Evolutionary conservation across 2,888 invertebrate genomes (phyloP), one percentile per base, ranked within the genome.

Genomic region (Xanthia togata): DNA sequence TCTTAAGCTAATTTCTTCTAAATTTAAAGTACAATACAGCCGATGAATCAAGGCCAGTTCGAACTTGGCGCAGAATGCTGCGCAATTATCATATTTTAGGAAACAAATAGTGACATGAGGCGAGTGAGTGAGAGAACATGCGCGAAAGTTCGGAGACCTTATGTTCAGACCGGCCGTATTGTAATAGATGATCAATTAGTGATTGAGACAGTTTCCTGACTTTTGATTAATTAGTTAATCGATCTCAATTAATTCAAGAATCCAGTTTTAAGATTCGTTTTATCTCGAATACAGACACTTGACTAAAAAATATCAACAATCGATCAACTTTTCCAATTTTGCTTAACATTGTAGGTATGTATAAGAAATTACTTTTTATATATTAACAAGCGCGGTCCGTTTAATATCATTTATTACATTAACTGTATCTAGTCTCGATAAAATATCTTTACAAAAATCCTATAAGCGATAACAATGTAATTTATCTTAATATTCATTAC

Each of bases 381-480:
- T 47, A 57, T 57, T 71, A 82, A 74, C 78, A 65, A 86, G 83
- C 83, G 68, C 77, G 63, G 70, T 65, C 31, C 65, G 9, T 71
- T 80, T 81, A 82, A 83, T 77, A 68, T 63, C 70, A 57, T n/a
- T n/a, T 81, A 55, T 53, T 59, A 72, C 41, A 50, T 35, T 23
- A 70, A 70, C 57, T 63, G 60, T 64, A n/a, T n/a, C n/a, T n/a
- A 70, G 26, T 82, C 64, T 55, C 59, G 47, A 70, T 62, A 82
- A 86, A 82, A 79, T 75, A 83, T 83, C 72, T 75, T 83, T 71
- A 50, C 71, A 75, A 70, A 72, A 84, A 76, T 73, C 67, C 55
- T 71, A 20, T 57, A 80, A 79, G 83, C 72, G 79, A 83, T 89
- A 89, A 87, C 81, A 83, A 75, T 71, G 68, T 77, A 69, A 79